phyloP scores from a whole-genome alignment of 2,888 invertebrate species.

The Perdita meconis region DNA sequence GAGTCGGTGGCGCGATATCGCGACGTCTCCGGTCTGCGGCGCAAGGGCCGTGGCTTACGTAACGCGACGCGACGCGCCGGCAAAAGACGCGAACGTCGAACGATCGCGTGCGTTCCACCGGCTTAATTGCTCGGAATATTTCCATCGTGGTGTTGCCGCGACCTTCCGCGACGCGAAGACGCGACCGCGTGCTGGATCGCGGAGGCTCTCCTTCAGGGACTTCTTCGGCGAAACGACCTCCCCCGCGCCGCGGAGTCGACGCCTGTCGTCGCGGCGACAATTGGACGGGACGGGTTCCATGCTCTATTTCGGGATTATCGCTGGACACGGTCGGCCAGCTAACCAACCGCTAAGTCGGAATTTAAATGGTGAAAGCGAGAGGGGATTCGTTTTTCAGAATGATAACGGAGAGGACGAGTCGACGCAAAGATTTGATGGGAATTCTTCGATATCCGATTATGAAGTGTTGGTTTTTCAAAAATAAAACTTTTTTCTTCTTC shows the following conservation, averaged over 20 bases:
- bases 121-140: slow-evolving; percentile 32
- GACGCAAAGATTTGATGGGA: too few relatives aligned
- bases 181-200: slow-evolving; percentile 7
- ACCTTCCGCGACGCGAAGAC: slow-evolving; percentile 21
- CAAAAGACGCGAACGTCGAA: neutral
- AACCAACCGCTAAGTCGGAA: slow-evolving; percentile 1
- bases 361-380: neutral
- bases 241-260: slow-evolving; percentile 25
- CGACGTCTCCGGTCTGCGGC: slow-evolving; percentile 42
- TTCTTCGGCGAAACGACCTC: neutral
- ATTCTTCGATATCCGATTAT: too few relatives aligned
- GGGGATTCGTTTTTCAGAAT: too few relatives aligned
- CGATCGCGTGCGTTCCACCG: slow-evolving; percentile 16
- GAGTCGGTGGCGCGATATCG: slow-evolving; percentile 75
- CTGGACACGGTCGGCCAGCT: slow-evolving; percentile 6
- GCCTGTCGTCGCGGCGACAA: slow-evolving; percentile 4
- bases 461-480: too few relatives aligned
- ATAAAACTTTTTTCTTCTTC: too few relatives aligned
- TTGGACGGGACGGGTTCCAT: slow-evolving; percentile 12
- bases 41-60: slow-evolving; percentile 51
- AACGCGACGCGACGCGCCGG: too few relatives aligned
- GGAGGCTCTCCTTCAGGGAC: neutral
- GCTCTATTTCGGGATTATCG: slow-evolving; percentile 28
- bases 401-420: neutral
- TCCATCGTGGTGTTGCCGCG: slow-evolving; percentile 21